Evolutionary conservation across 53 echinoderm and acorn worm genomes (phyloP).

Genomic region (Henricia sp.): DNA sequence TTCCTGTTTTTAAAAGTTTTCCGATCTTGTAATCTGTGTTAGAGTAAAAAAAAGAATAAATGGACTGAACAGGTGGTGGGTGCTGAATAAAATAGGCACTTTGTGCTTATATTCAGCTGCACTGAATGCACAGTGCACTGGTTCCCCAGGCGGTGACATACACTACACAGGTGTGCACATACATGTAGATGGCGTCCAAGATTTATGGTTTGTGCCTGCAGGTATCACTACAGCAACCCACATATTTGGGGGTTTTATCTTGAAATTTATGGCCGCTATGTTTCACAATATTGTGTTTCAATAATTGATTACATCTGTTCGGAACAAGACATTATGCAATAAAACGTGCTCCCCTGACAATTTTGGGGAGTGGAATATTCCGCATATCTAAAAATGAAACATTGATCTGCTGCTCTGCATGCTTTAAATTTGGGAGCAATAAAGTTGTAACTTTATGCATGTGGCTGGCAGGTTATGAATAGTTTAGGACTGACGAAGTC

Average conservation of each 20-base stretch:
- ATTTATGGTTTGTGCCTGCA: conserved; percentile 5
- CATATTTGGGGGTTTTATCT: neutral
- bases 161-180: neutral
- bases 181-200: neutral
- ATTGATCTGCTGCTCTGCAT: too few relatives aligned
- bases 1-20: too few relatives aligned
- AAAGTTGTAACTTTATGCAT: too few relatives aligned
- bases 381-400: too few relatives aligned
- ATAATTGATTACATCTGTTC: conserved; percentile 49
- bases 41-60: neutral
- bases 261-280: conserved; percentile 25
- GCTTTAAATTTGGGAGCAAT: too few relatives aligned
- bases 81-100: neutral
- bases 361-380: neutral
- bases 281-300: conserved; percentile 31
- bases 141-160: neutral
- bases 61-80: neutral
- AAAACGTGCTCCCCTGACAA: conserved; percentile 21
- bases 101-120: neutral
- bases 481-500: too few relatives aligned
- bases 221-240: neutral
- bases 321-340: conserved; percentile 27
- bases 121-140: neutral
- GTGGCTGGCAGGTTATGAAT: too few relatives aligned
- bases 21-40: too few relatives aligned